A percentile compares a stretch with the other conserved stretches of the same genome.
These are phyloP conservation scores for Ameiurus melas DNA, from an alignment of 2,113 vertebrate genomes.

Conservation along the genomic window DNA sequence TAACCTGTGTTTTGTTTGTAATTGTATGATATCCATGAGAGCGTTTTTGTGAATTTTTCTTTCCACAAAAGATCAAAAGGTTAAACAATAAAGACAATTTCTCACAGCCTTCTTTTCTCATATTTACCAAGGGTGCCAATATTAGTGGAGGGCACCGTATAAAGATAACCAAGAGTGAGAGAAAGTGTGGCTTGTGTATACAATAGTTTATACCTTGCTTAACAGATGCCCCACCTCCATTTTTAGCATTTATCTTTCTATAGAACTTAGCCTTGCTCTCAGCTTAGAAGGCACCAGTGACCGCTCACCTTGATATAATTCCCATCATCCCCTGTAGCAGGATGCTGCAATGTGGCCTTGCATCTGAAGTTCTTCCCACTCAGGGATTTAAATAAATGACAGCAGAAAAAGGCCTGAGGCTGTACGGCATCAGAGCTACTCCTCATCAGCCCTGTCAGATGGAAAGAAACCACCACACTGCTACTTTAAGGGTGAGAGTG, in stretches of 20 bases:
- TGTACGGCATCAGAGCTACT: conserved; percentile 15
- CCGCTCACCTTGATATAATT: conserved; percentile 17
- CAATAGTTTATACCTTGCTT: background rate
- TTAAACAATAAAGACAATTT: too few species aligned
- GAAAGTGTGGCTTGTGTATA: background rate
- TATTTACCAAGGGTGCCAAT: too few species aligned
- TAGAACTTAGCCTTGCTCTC: background rate
- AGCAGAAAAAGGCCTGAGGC: conserved; percentile 1
- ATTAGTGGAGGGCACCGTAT: too few species aligned
- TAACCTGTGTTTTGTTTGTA: too few species aligned
- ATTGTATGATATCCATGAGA: too few species aligned
- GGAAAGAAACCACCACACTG: conserved; percentile 22
- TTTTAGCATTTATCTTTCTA: too few species aligned
- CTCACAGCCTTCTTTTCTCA: too few species aligned
- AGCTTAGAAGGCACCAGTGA: background rate
- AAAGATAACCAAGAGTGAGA: background rate
- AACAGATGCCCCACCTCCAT: background rate
- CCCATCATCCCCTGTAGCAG: background rate
- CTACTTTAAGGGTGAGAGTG: conserved; percentile 4
- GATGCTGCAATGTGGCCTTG: background rate
- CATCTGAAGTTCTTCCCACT: conserved; percentile 1
- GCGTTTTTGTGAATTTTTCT: too few species aligned
- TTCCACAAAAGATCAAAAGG: too few species aligned
- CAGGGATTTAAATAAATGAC: conserved; percentile 30
- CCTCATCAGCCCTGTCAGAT: conserved; percentile 20